Percentiles rank a stretch among this genome's conserved stretches.
phyloP scores from a whole-genome alignment of 2,888 invertebrate species.

The Yponomeuta cagnagella region DNA sequence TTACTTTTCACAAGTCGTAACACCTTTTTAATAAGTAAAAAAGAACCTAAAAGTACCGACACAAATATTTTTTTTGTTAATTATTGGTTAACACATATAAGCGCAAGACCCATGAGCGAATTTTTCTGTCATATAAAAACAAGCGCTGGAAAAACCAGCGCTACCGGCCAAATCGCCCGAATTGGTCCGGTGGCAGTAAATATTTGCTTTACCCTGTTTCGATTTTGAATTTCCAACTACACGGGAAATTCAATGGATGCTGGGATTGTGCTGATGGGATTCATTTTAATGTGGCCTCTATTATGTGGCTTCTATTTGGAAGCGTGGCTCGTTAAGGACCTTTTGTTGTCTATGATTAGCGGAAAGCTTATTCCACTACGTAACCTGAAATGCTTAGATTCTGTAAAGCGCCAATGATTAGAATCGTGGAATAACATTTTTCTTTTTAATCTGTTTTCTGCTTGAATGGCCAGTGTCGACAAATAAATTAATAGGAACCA shows the following conservation, averaged over 20 bases:
- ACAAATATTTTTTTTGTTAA: no score
- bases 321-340: background rate
- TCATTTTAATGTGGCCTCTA: background rate
- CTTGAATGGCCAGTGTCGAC: no score
- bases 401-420: background rate
- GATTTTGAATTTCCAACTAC: slow-evolving; percentile 1
- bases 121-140: background rate
- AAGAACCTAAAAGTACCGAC: no score
- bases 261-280: background rate
- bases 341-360: background rate
- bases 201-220: background rate
- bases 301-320: background rate
- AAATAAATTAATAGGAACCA: no score
- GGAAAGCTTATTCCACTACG: background rate
- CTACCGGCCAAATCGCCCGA: background rate
- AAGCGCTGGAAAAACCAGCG: background rate
- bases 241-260: background rate
- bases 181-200: background rate
- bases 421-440: no score
- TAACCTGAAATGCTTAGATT: no score
- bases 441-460: no score
- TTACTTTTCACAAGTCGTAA: no score
- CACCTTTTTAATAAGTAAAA: no score
- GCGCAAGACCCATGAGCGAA: no score
- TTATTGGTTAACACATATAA: no score